Evolutionary conservation across 2,113 vertebrate species (phyloP).

Genomic region (Balaeniceps rex): DNA sequence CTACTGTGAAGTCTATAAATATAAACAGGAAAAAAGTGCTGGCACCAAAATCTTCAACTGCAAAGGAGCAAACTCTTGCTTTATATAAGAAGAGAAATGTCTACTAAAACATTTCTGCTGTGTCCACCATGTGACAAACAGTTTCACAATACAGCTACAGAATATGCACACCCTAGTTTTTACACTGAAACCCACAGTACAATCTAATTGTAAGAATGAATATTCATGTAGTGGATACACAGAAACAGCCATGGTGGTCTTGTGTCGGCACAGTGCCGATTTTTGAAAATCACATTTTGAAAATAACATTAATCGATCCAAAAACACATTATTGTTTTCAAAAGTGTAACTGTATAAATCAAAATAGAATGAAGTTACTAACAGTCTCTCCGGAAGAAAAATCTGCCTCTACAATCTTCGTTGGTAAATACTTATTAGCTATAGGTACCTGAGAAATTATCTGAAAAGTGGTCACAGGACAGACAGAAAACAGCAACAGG

Average conservation of each 20-base stretch:
- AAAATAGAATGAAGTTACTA: background rate
- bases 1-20: background rate
- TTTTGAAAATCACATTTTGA: no score
- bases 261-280: background rate
- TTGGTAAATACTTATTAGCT: background rate
- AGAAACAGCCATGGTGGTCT: background rate
- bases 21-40: background rate
- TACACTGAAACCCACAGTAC: background rate
- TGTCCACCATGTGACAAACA: background rate
- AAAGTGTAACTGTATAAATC: background rate
- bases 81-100: background rate
- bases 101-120: background rate
- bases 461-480: conserved; percentile 10
- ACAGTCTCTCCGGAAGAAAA: background rate
- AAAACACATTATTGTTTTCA: background rate
- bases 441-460: background rate
- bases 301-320: background rate
- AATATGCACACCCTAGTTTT: background rate
- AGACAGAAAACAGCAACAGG: conserved; percentile 45
- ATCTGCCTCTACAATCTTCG: background rate
- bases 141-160: background rate
- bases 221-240: background rate
- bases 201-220: background rate
- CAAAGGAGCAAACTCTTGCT: background rate
- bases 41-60: background rate